A percentile compares a stretch with the other conserved stretches of the same genome.
Conservation (phyloP, 2,888 invertebrate genomes). For the Diadegma fenestrale region DNA sequence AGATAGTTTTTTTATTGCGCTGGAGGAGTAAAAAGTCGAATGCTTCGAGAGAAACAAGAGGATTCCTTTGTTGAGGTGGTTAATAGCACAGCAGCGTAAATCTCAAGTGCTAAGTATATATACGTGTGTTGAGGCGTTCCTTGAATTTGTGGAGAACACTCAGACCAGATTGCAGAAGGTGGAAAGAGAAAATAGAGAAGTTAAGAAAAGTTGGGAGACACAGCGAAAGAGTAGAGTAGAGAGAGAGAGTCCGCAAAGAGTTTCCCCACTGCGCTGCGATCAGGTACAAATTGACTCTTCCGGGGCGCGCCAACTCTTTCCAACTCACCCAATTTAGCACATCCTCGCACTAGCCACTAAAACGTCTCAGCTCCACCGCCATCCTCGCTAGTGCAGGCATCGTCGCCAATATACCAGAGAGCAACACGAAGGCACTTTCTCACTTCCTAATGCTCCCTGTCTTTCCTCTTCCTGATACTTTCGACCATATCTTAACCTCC, state of each 20-base stretch:
- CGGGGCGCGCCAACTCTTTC: conserved; percentile 60
- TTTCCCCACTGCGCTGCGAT: conserved; percentile 68
- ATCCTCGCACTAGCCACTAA: conserved; percentile 48
- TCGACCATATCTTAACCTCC: conserved; percentile 36
- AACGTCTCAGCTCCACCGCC: conserved; percentile 37
- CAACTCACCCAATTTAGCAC: conserved; percentile 68
- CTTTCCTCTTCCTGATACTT: conserved; percentile 37
- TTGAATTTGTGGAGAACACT: conserved; percentile 47
- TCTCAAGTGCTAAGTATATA: conserved; percentile 23
- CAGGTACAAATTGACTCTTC: conserved; percentile 71
- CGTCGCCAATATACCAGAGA: conserved; percentile 29
- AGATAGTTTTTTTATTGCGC: neutral
- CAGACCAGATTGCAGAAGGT: conserved; percentile 22
- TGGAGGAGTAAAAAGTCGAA: neutral
- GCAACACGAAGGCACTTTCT: conserved; percentile 63
- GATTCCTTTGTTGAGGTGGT: conserved; percentile 14
- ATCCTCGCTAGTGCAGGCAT: conserved; percentile 6
- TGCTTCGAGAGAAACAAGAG: conserved; percentile 1
- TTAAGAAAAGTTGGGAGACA: conserved; percentile 60
- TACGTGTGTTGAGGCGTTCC: conserved; percentile 29
- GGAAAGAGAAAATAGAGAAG: conserved; percentile 44
- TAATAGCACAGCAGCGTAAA: neutral
- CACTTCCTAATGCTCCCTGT: conserved; percentile 66
- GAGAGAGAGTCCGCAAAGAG: conserved; percentile 46
- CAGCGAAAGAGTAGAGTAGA: conserved; percentile 22